phyloP scores from a whole-genome alignment of 2,797 vertebrate genomes.

The Sardinella longiceps region DNA sequence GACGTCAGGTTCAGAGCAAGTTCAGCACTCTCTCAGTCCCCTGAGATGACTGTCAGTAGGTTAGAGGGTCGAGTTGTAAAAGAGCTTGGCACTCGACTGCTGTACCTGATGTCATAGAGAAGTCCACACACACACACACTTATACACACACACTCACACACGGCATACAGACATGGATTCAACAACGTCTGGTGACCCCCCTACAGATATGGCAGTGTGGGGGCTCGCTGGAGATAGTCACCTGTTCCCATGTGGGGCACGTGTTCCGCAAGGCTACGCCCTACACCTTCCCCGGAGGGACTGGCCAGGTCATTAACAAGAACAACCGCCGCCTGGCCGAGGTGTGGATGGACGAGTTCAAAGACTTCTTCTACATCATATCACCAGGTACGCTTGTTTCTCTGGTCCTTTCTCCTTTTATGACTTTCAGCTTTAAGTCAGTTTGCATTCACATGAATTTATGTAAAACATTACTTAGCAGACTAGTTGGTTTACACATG shows the following conservation, averaged over 20 bases:
- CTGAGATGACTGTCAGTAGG: not conserved
- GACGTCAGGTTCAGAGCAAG: not conserved
- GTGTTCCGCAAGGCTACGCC: slow-evolving; percentile 99
- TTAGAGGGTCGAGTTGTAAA: not conserved
- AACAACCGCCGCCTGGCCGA: slow-evolving; percentile 96
- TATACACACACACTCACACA: too few relatives aligned
- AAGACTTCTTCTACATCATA: slow-evolving; percentile 99
- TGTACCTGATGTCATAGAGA: not conserved
- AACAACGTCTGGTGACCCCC: not conserved
- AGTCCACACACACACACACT: not conserved
- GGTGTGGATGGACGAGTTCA: slow-evolving; percentile 95
- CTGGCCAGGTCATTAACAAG: slow-evolving; percentile 98
- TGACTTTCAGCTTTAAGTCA: not conserved
- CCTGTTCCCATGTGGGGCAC: slow-evolving; percentile 95
- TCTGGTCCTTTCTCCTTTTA: not conserved
- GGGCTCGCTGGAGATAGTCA: slow-evolving; percentile 93
- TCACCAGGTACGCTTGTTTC: slow-evolving; percentile 83
- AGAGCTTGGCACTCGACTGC: not conserved
- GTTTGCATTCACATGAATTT: not conserved
- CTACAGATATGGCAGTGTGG: slow-evolving; percentile 96
- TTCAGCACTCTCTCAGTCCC: not conserved
- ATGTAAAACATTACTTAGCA: too few relatives aligned
- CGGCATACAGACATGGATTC: not conserved
- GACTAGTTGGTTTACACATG: too few relatives aligned
- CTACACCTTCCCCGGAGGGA: slow-evolving; percentile 96